These are phyloP conservation scores for Subanguina moxae DNA, from an alignment of 1,140 invertebrate species.

Conservation along the genomic window DNA sequence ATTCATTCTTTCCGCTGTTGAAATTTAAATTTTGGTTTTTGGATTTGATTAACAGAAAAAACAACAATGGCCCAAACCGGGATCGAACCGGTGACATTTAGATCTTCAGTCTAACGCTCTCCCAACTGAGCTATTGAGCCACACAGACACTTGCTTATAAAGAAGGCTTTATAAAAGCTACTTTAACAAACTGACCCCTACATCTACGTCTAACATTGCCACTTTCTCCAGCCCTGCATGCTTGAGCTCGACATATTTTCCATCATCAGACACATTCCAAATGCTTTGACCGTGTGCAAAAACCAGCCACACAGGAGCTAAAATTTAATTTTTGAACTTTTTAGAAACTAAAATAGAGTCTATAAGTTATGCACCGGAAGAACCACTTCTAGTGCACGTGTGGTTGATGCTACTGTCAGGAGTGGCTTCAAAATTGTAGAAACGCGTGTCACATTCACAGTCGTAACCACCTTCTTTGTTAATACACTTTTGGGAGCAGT, in stretches of 20 bases:
- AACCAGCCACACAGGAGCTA: constrained; percentile 45
- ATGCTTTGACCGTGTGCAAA: constrained; percentile 52
- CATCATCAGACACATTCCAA: constrained; percentile 50
- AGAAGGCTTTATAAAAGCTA: not conserved
- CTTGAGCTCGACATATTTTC: constrained; percentile 44
- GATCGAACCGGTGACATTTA: constrained; percentile 64
- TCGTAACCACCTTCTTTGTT: constrained; percentile 88
- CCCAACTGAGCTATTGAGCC: constrained; percentile 54
- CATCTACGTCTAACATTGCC: constrained; percentile 51
- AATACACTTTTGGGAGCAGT: constrained; percentile 86
- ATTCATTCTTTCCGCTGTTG: too few relatives aligned
- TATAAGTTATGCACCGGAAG: not conserved
- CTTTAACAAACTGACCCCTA: constrained; percentile 30
- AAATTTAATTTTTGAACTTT: constrained; percentile 21
- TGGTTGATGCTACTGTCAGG: constrained; percentile 9
- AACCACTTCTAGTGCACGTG: not conserved
- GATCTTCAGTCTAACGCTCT: constrained; percentile 65
- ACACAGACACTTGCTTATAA: too few relatives aligned
- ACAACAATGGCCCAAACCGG: constrained; percentile 44
- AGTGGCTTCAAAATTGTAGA: constrained; percentile 69
- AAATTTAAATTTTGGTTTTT: too few relatives aligned
- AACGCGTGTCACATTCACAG: constrained; percentile 88
- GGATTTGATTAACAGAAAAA: too few relatives aligned
- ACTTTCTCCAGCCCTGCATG: constrained; percentile 46
- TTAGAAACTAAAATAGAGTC: not conserved